Conservation (phyloP, 2,888 invertebrate species). For the Andrena bicolor region DNA sequence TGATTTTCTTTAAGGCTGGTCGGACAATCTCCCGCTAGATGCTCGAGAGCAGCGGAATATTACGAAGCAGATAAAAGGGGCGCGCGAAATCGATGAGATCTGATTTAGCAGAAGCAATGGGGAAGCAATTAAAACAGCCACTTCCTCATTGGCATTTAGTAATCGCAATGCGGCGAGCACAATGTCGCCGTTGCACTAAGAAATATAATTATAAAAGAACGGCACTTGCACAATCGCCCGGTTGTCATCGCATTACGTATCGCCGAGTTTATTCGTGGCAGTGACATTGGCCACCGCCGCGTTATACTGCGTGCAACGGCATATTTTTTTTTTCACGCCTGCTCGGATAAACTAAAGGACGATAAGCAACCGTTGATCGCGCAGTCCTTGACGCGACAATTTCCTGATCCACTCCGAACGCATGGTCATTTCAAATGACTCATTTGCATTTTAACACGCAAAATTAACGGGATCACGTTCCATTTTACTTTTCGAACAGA, state of each 20-base stretch:
- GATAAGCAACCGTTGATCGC: neutral
- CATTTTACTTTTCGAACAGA: no score
- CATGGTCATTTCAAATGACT: no score
- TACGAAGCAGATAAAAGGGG: no score
- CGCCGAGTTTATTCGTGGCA: conserved; percentile 60
- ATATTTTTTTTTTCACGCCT: conserved; percentile 33
- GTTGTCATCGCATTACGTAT: conserved; percentile 58
- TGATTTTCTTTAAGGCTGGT: neutral
- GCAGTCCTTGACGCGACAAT: neutral
- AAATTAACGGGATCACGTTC: neutral
- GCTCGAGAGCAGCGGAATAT: neutral
- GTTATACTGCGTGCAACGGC: conserved; percentile 16
- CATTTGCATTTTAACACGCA: no score
- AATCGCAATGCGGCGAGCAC: neutral
- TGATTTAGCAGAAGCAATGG: neutral
- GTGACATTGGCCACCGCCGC: conserved; percentile 58
- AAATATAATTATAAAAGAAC: conserved; percentile 19
- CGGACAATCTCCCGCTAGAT: neutral
- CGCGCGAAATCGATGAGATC: neutral
- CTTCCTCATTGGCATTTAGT: neutral
- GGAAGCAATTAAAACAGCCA: neutral
- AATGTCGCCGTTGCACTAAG: neutral
- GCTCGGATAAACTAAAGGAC: conserved; percentile 18
- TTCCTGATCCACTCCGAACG: no score
- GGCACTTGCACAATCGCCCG: conserved; percentile 49